phyloP scores from a whole-genome alignment of 2,888 invertebrate species.

The Abrostola triplasia region DNA sequence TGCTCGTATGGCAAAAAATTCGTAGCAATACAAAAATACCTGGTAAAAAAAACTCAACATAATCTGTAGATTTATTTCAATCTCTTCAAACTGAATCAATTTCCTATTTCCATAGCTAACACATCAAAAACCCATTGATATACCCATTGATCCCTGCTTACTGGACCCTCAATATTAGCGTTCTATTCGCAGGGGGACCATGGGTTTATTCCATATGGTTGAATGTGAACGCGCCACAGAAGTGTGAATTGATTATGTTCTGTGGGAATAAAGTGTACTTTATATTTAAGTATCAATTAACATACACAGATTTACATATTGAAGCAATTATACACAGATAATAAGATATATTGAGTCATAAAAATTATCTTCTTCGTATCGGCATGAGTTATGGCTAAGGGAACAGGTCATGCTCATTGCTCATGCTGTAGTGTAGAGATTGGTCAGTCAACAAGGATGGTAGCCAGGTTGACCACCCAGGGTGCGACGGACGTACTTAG shows the following conservation, averaged over 20 bases:
- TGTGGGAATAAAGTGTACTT: slow-evolving; percentile 19
- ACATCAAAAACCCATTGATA: slow-evolving; percentile 12
- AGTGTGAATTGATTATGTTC: slow-evolving; percentile 34
- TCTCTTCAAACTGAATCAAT: not conserved
- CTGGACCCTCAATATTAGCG: slow-evolving; percentile 11
- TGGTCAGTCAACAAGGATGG: too few relatives aligned
- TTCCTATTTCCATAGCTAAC: not conserved
- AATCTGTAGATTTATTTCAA: not conserved
- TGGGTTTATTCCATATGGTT: slow-evolving; percentile 55
- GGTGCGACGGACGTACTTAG: too few relatives aligned
- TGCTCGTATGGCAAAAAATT: not conserved
- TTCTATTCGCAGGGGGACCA: slow-evolving; percentile 18
- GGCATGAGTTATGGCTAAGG: too few relatives aligned
- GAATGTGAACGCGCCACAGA: slow-evolving; percentile 52
- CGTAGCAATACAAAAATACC: not conserved
- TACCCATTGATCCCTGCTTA: slow-evolving; percentile 1
- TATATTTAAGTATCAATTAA: too few relatives aligned
- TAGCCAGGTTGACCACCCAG: too few relatives aligned
- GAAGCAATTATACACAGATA: too few relatives aligned
- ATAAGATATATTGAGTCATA: too few relatives aligned
- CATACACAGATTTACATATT: too few relatives aligned
- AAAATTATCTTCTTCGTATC: too few relatives aligned
- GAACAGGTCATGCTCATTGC: too few relatives aligned
- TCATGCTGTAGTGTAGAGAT: too few relatives aligned
- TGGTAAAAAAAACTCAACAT: not conserved